Evolutionary conservation across 2,113 vertebrate species (phyloP).

Genomic region (Chloropsis hardwickii): DNA sequence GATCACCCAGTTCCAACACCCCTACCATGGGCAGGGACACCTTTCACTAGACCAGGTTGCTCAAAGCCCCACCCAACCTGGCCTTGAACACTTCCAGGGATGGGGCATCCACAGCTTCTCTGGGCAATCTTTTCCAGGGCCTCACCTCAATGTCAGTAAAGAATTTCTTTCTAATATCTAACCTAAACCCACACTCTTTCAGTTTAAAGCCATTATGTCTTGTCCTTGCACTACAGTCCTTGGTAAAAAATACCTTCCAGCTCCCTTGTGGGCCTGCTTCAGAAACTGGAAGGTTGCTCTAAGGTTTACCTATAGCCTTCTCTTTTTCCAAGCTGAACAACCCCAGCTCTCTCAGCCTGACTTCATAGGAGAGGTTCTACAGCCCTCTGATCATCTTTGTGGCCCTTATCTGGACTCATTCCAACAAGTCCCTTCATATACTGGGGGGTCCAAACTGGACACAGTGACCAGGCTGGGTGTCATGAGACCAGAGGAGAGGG

Average conservation of each 20-base stretch:
- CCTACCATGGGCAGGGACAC: not conserved
- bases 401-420: rapidly evolving
- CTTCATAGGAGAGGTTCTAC: not conserved
- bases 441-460: not conserved
- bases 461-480: not conserved
- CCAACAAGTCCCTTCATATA: not conserved
- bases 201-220: not conserved
- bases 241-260: not conserved
- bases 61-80: not conserved
- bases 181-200: not conserved
- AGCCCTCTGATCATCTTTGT: rapidly evolving
- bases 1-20: too few relatives aligned
- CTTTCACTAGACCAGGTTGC: not conserved
- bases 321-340: not conserved
- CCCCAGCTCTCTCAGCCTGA: not conserved
- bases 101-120: not conserved
- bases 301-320: not conserved
- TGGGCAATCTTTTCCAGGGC: not conserved
- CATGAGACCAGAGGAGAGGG: not conserved
- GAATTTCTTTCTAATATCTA: not conserved
- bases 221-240: not conserved
- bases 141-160: not conserved
- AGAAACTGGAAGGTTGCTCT: not conserved
- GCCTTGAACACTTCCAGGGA: not conserved
- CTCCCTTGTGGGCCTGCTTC: not conserved